Conservation (phyloP, 2,113 vertebrate genomes). For the Callaeas wilsoni region DNA sequence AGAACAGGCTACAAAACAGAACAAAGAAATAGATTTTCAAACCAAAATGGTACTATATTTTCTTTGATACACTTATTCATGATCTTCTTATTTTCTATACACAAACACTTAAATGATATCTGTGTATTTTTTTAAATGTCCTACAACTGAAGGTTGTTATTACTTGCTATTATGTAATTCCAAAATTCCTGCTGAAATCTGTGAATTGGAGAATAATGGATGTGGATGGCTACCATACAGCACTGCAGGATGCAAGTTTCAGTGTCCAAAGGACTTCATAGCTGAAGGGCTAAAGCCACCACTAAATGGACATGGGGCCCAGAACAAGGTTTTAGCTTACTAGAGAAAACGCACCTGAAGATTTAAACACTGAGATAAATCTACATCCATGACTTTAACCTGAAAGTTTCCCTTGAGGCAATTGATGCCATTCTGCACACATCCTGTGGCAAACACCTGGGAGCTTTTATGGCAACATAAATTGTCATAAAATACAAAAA, state of each 20-base stretch:
- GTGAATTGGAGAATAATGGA: not conserved
- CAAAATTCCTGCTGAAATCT: not conserved
- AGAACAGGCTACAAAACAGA: not conserved
- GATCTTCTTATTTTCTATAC: not conserved
- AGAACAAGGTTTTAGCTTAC: not conserved
- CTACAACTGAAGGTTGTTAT: not conserved
- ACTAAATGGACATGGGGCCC: fast-evolving
- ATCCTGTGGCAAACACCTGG: not conserved
- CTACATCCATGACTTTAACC: not conserved
- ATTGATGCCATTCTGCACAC: not conserved
- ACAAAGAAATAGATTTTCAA: not conserved
- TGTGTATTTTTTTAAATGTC: not conserved
- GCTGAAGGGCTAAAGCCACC: not conserved
- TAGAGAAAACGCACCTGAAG: not conserved
- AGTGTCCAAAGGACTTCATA: not conserved
- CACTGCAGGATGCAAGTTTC: not conserved
- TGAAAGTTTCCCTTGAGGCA: not conserved
- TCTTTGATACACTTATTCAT: not conserved
- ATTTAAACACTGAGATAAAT: not conserved
- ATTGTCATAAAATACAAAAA: not conserved
- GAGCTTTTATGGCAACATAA: not conserved
- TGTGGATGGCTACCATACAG: not conserved
- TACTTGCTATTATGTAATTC: not conserved
- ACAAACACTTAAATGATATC: not conserved
- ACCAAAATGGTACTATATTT: not conserved